Conservation (phyloP, 2,797 vertebrate genomes). For the Catamblyrhynchus diadema region DNA sequence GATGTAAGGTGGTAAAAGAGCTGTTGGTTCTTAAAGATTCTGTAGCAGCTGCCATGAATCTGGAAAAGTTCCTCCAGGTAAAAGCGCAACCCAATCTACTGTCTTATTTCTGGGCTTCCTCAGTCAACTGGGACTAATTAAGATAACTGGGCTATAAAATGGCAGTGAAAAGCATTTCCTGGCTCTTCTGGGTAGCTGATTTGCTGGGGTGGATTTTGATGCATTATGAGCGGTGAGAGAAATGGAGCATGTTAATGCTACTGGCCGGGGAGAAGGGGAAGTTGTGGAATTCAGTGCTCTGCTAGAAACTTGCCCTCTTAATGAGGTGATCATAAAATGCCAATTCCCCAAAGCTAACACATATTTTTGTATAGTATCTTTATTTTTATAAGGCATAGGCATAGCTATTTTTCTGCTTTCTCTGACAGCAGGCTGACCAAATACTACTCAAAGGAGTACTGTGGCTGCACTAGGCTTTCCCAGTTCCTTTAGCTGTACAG, state of each 20-base stretch:
- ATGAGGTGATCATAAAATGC: constrained; percentile 48
- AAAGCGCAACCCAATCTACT: background rate
- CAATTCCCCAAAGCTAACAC: constrained; percentile 1
- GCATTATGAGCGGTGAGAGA: background rate
- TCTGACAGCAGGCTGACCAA: constrained; percentile 57
- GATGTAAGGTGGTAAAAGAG: background rate
- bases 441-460: constrained; percentile 48
- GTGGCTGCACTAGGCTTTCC: constrained; percentile 38
- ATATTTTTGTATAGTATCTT: constrained; percentile 25
- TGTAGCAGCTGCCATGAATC: background rate
- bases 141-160: constrained; percentile 32
- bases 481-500: constrained; percentile 47
- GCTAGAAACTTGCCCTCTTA: constrained; percentile 39
- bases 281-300: constrained; percentile 19
- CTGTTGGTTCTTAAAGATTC: background rate
- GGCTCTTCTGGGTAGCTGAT: background rate
- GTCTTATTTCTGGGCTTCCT: constrained; percentile 21
- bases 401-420: constrained; percentile 16
- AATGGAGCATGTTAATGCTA: constrained; percentile 9
- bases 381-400: constrained; percentile 1
- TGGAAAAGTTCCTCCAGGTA: constrained; percentile 9
- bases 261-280: background rate
- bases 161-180: constrained; percentile 10
- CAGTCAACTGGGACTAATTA: constrained; percentile 54
- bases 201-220: constrained; percentile 14